Percentiles rank a stretch among this genome's conserved stretches.
Evolutionary conservation across 2,797 vertebrate species (phyloP).

Genomic region (Acrossocheilus wenchowensis): DNA sequence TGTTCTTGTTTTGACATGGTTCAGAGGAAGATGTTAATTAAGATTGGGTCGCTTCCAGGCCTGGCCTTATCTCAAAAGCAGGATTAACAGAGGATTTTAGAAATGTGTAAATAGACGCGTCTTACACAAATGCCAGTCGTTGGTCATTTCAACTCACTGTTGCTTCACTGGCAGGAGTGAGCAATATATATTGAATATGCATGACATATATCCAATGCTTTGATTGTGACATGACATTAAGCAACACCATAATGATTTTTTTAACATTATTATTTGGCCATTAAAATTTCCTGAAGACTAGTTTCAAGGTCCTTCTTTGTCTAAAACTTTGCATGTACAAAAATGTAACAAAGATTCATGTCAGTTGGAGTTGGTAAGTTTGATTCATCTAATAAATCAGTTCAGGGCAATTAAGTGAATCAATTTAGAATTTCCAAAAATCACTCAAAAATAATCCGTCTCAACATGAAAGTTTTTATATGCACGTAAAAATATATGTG

Average conservation of each 20-base stretch:
- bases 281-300: not conserved
- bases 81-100: conserved; percentile 62
- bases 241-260: not conserved
- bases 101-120: conserved; percentile 62
- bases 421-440: not conserved
- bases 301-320: not conserved
- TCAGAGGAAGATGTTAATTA: conserved; percentile 67
- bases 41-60: conserved; percentile 58
- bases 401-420: too few species aligned
- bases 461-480: not conserved
- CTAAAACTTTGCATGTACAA: not conserved
- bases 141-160: conserved; percentile 17
- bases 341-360: not conserved
- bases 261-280: not conserved
- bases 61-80: conserved; percentile 56
- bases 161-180: not conserved
- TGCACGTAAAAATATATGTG: not conserved
- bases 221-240: not conserved
- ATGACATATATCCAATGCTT: not conserved
- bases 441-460: not conserved
- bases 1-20: conserved; percentile 61
- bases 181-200: conserved; percentile 9
- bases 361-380: not conserved
- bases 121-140: conserved; percentile 15
- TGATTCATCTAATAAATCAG: not conserved